A percentile compares a stretch with the other conserved stretches of the same genome.
Conservation (phyloP, 2,888 invertebrate species). For the Conchocele bisecta region DNA sequence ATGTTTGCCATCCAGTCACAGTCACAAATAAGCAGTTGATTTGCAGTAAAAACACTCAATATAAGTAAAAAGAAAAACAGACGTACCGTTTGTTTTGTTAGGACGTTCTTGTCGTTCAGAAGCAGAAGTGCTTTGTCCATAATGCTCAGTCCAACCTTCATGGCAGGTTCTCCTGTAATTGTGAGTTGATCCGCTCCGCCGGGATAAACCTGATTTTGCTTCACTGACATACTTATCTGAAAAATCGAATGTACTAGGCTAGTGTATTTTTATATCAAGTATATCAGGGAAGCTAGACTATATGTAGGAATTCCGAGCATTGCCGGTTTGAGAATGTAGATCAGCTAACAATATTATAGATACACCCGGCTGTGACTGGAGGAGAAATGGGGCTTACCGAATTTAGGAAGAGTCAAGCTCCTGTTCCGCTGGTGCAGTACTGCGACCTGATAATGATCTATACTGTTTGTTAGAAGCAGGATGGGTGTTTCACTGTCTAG, state of each 20-base stretch:
- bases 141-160: slow-evolving; percentile 65
- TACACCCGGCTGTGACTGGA: no score
- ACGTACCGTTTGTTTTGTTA: slow-evolving; percentile 62
- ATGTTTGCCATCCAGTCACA: no score
- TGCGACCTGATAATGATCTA: no score
- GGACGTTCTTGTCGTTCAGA: slow-evolving; percentile 59
- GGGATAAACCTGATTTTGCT: slow-evolving; percentile 21
- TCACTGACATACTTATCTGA: not conserved
- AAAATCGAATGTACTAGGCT: no score
- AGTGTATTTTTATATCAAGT: not conserved
- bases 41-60: no score
- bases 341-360: no score
- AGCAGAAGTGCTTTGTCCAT: slow-evolving; percentile 71
- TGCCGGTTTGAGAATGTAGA: not conserved
- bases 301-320: not conserved
- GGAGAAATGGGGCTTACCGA: no score
- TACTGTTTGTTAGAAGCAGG: no score
- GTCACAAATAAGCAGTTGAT: no score
- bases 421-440: no score
- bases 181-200: slow-evolving; percentile 52
- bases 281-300: not conserved
- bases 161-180: slow-evolving; percentile 57
- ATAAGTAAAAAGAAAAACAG: not conserved
- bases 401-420: no score
- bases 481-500: no score